Evolutionary conservation across 2,797 vertebrate species (phyloP).

Genomic region (Peromyscus eremicus): DNA sequence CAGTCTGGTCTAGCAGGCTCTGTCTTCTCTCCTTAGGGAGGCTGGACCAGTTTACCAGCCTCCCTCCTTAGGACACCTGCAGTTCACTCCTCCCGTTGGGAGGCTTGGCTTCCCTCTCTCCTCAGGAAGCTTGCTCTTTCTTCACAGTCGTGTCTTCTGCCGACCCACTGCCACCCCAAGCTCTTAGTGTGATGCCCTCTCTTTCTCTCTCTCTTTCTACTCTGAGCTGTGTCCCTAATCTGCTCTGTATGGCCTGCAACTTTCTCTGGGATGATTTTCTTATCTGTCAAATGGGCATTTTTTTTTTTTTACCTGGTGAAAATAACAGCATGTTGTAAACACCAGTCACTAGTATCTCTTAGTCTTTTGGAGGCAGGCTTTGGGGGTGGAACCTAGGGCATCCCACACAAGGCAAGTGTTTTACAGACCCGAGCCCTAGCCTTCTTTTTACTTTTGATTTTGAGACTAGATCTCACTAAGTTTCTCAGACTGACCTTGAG

Average conservation of each 20-base stretch:
- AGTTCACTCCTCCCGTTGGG: neutral
- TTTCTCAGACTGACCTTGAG: neutral
- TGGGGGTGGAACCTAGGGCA: neutral
- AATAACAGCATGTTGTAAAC: neutral
- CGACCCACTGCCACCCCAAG: neutral
- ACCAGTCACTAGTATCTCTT: rapidly evolving
- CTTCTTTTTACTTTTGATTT: neutral
- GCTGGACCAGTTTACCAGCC: neutral
- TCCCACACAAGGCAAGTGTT: neutral
- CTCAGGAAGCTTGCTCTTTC: neutral
- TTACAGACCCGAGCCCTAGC: neutral
- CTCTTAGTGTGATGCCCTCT: rapidly evolving
- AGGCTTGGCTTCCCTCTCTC: neutral
- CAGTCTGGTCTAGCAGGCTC: neutral
- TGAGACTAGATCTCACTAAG: neutral
- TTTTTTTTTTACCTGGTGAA: neutral
- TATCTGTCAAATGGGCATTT: neutral
- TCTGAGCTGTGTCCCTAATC: neutral
- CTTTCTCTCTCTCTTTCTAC: neutral
- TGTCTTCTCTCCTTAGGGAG: neutral
- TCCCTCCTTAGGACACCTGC: neutral
- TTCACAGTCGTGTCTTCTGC: neutral
- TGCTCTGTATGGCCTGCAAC: neutral
- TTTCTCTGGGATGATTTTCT: neutral
- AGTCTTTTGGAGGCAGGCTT: neutral